Conservation (phyloP, 2,888 invertebrate species). For the Ceratothoa steindachneri region DNA sequence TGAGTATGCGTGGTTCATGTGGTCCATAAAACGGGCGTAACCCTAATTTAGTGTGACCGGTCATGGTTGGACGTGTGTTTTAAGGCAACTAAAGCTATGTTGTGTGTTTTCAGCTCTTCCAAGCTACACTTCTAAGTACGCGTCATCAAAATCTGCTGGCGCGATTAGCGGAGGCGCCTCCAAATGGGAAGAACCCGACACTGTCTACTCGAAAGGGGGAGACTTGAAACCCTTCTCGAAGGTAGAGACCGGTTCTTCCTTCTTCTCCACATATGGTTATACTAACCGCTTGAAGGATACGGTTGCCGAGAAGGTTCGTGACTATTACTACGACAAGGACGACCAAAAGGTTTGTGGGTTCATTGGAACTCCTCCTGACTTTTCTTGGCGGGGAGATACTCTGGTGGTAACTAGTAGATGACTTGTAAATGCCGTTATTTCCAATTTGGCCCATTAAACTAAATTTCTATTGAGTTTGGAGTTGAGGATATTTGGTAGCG, state of each 20-base stretch:
- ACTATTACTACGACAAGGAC: conserved; percentile 46
- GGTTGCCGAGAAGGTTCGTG: conserved; percentile 47
- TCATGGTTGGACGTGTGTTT: too few species aligned
- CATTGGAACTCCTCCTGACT: not conserved
- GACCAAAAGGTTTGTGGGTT: conserved; percentile 27
- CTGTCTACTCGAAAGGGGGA: conserved; percentile 30
- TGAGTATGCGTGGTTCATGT: too few species aligned
- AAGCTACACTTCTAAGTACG: conserved; percentile 23
- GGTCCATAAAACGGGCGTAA: too few species aligned
- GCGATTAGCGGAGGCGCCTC: conserved; percentile 1
- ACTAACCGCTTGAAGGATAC: conserved; percentile 47
- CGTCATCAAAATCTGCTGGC: not conserved
- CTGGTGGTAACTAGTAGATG: too few species aligned
- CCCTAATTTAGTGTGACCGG: too few species aligned
- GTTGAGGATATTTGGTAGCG: too few species aligned
- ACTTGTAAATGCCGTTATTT: too few species aligned
- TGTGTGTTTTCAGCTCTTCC: conserved; percentile 21
- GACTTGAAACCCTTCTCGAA: conserved; percentile 46
- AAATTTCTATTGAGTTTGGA: too few species aligned
- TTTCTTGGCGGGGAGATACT: not conserved
- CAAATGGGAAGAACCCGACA: conserved; percentile 47
- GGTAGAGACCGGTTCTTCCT: conserved; percentile 47
- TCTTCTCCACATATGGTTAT: conserved; percentile 47
- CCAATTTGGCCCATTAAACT: too few species aligned
- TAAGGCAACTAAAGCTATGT: too few species aligned